These are phyloP conservation scores for Nothoprocta pentlandii DNA, from an alignment of 2,113 vertebrate species.

Conservation along the genomic window DNA sequence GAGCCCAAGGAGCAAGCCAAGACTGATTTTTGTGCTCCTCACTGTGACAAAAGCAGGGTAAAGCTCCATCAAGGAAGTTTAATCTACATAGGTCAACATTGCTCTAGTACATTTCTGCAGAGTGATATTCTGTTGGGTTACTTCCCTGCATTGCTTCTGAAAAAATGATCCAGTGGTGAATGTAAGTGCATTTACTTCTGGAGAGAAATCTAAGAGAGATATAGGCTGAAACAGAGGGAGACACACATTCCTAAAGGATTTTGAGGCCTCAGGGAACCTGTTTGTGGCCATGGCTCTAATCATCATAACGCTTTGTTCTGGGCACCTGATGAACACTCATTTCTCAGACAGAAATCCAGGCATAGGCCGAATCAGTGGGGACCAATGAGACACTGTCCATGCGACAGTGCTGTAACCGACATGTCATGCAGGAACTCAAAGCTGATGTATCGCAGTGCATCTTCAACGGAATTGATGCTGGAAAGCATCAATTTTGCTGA, in stretches of 20 bases:
- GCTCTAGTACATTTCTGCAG: background rate
- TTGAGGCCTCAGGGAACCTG: fast-evolving
- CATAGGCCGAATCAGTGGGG: background rate
- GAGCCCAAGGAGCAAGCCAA: background rate
- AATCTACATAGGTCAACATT: background rate
- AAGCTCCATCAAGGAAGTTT: background rate
- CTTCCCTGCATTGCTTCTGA: background rate
- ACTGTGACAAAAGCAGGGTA: background rate
- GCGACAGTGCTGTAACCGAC: background rate
- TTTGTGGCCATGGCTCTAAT: background rate
- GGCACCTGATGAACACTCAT: fast-evolving
- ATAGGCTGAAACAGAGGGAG: background rate
- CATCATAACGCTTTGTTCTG: fast-evolving
- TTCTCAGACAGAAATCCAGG: background rate
- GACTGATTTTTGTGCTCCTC: background rate
- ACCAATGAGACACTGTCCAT: background rate
- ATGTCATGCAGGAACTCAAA: background rate
- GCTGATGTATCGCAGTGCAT: background rate
- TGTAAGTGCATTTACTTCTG: background rate
- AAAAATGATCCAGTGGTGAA: background rate
- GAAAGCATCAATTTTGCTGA: no score
- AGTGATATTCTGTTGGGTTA: background rate
- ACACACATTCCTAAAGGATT: background rate
- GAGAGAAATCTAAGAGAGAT: background rate
- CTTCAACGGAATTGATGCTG: background rate